Percentiles rank a stretch among this genome's conserved stretches.
These are phyloP conservation scores for Pseudopleuronectes americanus DNA, from an alignment of 2,797 vertebrate genomes.

Conservation along the genomic window DNA sequence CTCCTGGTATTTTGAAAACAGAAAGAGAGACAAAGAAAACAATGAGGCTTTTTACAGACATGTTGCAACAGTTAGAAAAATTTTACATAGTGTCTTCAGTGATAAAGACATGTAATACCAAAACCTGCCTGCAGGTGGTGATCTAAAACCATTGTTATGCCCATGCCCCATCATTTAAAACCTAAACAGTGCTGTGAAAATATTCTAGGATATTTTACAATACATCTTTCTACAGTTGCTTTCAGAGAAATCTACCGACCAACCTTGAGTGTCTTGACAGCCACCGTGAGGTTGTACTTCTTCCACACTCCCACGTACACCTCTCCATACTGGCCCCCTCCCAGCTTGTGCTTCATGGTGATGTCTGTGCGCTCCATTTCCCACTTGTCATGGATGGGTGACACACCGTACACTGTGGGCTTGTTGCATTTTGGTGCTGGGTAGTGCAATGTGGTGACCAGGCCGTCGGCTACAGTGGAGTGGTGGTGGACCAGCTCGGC, in stretches of 20 bases:
- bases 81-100: background rate
- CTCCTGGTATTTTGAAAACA: constrained; percentile 82
- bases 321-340: constrained; percentile 98
- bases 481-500: constrained; percentile 99
- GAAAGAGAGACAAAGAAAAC: background rate
- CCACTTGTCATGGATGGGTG: constrained; percentile 99
- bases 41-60: background rate
- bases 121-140: constrained; percentile 69
- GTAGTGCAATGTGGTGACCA: constrained; percentile 98
- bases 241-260: constrained; percentile 41
- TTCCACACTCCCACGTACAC: constrained; percentile 99
- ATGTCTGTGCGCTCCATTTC: constrained; percentile 99
- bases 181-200: background rate
- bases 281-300: constrained; percentile 97
- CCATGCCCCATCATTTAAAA: background rate
- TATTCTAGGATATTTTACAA: background rate
- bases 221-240: background rate
- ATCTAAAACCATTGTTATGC: constrained; percentile 29
- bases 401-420: constrained; percentile 98
- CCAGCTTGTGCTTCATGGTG: constrained; percentile 99
- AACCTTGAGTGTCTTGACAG: constrained; percentile 98
- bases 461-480: constrained; percentile 96
- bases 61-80: background rate
- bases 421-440: constrained; percentile 99
- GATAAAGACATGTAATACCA: constrained; percentile 25